A percentile compares a stretch with the other conserved stretches of the same genome.
Conservation (phyloP, 2,888 invertebrate species). For the Stegana nigrithorax region DNA sequence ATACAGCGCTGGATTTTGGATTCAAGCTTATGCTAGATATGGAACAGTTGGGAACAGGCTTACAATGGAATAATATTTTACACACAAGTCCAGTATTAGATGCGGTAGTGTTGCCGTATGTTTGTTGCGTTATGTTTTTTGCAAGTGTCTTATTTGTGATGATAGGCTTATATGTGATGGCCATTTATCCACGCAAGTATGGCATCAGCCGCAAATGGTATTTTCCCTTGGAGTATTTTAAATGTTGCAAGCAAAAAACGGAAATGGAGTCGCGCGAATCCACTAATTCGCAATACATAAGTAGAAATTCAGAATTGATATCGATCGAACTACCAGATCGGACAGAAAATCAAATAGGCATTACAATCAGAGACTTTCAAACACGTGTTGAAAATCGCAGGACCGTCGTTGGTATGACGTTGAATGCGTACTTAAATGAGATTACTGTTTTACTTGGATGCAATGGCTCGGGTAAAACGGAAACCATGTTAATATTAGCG, state of each 20-base stretch:
- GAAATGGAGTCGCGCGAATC: conserved; percentile 66
- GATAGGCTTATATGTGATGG: conserved; percentile 85
- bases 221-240: conserved; percentile 72
- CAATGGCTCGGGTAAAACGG: conserved; percentile 88
- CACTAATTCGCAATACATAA: conserved; percentile 21
- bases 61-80: conserved; percentile 70
- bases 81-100: conserved; percentile 75
- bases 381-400: neutral
- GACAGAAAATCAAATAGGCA: too few relatives aligned
- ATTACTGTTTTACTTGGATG: conserved; percentile 85
- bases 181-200: conserved; percentile 84
- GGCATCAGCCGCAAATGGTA: conserved; percentile 85
- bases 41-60: conserved; percentile 75
- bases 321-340: too few relatives aligned
- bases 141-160: conserved; percentile 71
- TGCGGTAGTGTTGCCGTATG: conserved; percentile 75
- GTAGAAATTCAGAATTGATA: neutral
- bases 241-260: conserved; percentile 53
- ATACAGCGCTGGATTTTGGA: conserved; percentile 82
- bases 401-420: conserved; percentile 71
- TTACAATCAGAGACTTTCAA: too few relatives aligned
- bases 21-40: conserved; percentile 78
- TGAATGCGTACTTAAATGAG: conserved; percentile 87
- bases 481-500: conserved; percentile 90
- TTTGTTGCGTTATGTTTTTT: conserved; percentile 75